phyloP scores from a whole-genome alignment of 2,888 invertebrate species.

The Habroteleia sp. region DNA sequence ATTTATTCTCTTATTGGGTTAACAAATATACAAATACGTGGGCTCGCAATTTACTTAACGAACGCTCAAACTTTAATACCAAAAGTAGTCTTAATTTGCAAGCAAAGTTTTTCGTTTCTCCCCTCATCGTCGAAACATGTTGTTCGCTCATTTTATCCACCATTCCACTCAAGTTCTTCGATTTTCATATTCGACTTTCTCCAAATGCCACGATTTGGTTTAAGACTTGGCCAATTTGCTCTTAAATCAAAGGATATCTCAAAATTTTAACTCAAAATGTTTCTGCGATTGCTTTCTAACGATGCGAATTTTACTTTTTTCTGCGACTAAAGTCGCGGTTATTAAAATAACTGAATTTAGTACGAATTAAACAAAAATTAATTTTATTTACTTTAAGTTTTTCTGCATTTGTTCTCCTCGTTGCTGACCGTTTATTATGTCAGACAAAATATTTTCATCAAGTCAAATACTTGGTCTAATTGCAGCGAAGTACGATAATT shows the following conservation, averaged over 20 bases:
- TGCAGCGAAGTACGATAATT: conserved; percentile 16
- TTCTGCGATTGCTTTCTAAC: too few species aligned
- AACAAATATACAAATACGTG: conserved; percentile 43
- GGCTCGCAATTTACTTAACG: conserved; percentile 30
- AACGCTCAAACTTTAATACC: conserved; percentile 12
- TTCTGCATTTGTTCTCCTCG: too few species aligned
- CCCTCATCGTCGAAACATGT: background rate
- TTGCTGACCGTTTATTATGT: background rate
- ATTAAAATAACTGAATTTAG: conserved; percentile 11
- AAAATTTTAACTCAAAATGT: too few species aligned
- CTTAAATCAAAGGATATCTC: too few species aligned
- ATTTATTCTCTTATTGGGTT: conserved; percentile 42
- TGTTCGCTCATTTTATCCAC: too few species aligned
- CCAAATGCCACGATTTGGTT: too few species aligned
- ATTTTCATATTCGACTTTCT: too few species aligned
- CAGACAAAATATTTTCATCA: conserved; percentile 20
- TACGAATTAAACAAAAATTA: conserved; percentile 13
- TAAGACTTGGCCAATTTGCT: too few species aligned
- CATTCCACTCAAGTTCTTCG: background rate
- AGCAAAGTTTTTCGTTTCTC: conserved; percentile 1
- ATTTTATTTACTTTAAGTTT: conserved; percentile 11
- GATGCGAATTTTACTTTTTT: too few species aligned
- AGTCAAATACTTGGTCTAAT: conserved; percentile 16
- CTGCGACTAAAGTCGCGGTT: too few species aligned
- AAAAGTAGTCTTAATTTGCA: conserved; percentile 18